These are phyloP conservation scores for Oceanites oceanicus DNA, from an alignment of 2,113 vertebrate genomes.

Conservation along the genomic window DNA sequence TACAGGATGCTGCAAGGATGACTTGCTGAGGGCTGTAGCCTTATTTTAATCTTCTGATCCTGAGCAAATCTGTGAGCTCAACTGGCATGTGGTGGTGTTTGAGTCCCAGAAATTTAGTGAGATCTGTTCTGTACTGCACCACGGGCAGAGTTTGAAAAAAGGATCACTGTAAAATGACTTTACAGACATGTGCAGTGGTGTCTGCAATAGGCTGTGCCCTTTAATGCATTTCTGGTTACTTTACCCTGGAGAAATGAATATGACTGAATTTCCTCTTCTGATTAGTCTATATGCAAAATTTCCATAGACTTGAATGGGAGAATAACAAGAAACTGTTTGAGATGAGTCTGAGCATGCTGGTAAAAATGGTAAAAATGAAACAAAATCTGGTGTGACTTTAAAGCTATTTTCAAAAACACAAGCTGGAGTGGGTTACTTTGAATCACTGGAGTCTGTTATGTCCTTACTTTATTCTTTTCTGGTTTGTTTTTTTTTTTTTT, in stretches of 20 bases:
- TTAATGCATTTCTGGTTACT: background rate
- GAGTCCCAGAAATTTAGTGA: background rate
- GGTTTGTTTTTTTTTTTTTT: background rate
- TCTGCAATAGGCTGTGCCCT: background rate
- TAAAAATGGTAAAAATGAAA: slow-evolving; percentile 17
- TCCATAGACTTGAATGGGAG: background rate
- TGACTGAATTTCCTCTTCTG: background rate
- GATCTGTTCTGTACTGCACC: background rate
- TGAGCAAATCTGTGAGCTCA: background rate
- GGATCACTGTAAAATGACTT: background rate
- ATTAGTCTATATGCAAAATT: background rate
- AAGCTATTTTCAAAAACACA: slow-evolving; percentile 31
- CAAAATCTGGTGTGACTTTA: background rate
- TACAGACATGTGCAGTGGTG: background rate
- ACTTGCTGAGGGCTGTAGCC: background rate
- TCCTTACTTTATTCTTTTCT: background rate
- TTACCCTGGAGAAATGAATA: background rate
- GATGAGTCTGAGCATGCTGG: slow-evolving; percentile 4
- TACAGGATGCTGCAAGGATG: background rate
- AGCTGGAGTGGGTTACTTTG: slow-evolving; percentile 4
- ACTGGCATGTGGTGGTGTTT: accelerated
- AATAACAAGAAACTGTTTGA: background rate
- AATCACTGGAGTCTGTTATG: slow-evolving; percentile 1
- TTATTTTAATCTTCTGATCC: background rate
- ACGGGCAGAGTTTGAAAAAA: background rate